phyloP scores from a whole-genome alignment of 2,797 vertebrate genomes.

The Sebastes glaucus region DNA sequence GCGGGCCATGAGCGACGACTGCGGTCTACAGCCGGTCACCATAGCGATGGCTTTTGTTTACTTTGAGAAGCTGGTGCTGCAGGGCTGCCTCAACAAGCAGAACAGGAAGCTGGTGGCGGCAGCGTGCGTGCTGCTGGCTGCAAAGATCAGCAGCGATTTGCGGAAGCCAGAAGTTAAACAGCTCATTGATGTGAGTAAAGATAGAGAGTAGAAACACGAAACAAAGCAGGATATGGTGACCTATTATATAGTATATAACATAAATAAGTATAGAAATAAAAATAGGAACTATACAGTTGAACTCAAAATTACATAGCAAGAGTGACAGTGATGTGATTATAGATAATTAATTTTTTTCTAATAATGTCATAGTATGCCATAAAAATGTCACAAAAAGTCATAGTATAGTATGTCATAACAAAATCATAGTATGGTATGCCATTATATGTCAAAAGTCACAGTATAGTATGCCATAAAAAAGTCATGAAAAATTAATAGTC shows the following conservation, averaged over 20 bases:
- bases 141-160: slow-evolving; percentile 98
- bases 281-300: too few relatives aligned
- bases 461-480: not conserved
- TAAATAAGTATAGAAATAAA: too few relatives aligned
- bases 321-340: too few relatives aligned
- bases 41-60: slow-evolving; percentile 97
- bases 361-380: too few relatives aligned
- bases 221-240: not conserved
- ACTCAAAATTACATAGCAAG: too few relatives aligned
- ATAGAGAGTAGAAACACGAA: not conserved
- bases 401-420: not conserved
- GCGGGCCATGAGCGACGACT: slow-evolving; percentile 92
- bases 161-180: slow-evolving; percentile 94
- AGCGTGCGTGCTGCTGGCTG: slow-evolving; percentile 93
- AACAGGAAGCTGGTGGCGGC: slow-evolving; percentile 97
- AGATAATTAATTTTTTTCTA: too few relatives aligned
- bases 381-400: not conserved
- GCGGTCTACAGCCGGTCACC: slow-evolving; percentile 91
- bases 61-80: slow-evolving; percentile 98
- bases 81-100: slow-evolving; percentile 96
- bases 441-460: not conserved
- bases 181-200: slow-evolving; percentile 92
- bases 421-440: too few relatives aligned
- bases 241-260: not conserved
- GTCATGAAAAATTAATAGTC: too few relatives aligned